Conservation (phyloP, 64 coral and sea anemone genomes). For the Catalaphyllia jardinei region DNA sequence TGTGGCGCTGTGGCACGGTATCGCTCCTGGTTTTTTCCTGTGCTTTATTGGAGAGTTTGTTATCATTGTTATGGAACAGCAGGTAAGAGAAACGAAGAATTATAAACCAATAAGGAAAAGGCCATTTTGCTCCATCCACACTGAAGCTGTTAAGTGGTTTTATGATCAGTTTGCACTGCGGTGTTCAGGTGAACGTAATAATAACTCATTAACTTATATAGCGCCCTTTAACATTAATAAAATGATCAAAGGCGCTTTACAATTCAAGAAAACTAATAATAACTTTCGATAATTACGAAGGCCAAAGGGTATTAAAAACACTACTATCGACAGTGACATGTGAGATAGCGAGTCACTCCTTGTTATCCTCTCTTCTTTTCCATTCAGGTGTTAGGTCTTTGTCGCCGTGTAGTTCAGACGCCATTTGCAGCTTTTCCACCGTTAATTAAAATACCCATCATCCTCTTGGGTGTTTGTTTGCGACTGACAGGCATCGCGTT, state of each 20-base stretch:
- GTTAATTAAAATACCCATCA: constrained; percentile 3
- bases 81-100: constrained; percentile 21
- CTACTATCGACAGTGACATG: too few relatives aligned
- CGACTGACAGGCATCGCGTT: constrained; percentile 21
- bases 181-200: too few relatives aligned
- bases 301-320: too few relatives aligned
- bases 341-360: neutral
- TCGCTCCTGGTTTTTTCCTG: constrained; percentile 74
- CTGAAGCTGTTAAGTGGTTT: too few relatives aligned
- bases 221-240: too few relatives aligned
- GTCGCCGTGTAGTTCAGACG: neutral
- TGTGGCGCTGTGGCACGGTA: constrained; percentile 78
- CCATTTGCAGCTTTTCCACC: neutral
- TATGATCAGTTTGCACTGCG: too few relatives aligned
- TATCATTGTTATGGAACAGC: constrained; percentile 66
- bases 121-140: neutral
- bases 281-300: too few relatives aligned
- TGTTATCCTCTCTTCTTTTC: neutral
- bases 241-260: too few relatives aligned
- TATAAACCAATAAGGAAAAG: neutral
- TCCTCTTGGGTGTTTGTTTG: constrained; percentile 21
- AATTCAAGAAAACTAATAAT: too few relatives aligned
- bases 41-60: constrained; percentile 65
- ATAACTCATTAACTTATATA: too few relatives aligned
- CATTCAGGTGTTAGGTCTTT: constrained; percentile 29